Evolutionary conservation across 2,888 invertebrate species (phyloP).

Genomic region (Myathropa florea): DNA sequence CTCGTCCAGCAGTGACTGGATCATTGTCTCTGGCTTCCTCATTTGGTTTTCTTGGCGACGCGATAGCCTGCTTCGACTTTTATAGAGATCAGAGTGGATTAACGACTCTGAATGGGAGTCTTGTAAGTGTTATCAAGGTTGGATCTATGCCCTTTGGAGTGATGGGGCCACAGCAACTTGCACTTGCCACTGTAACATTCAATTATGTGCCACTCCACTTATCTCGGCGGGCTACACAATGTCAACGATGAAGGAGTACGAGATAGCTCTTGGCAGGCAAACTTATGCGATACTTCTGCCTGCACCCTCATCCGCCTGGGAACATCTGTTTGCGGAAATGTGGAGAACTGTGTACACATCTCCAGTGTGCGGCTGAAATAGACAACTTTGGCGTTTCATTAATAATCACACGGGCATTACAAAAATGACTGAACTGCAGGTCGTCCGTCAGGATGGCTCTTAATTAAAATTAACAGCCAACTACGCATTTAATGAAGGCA

Average conservation of each 20-base stretch:
- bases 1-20: background rate
- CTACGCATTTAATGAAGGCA: constrained; percentile 32
- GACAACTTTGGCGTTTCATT: too few species aligned
- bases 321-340: too few species aligned
- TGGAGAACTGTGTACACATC: too few species aligned
- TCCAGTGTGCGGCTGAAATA: too few species aligned
- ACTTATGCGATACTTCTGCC: too few species aligned
- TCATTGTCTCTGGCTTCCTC: constrained; percentile 24
- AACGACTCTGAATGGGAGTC: background rate
- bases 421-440: background rate
- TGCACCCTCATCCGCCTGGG: too few species aligned
- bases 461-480: constrained; percentile 37
- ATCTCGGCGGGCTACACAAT: too few species aligned
- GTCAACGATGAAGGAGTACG: too few species aligned
- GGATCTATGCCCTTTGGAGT: background rate
- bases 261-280: too few species aligned
- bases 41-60: background rate
- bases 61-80: background rate
- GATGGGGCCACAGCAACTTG: background rate
- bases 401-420: background rate
- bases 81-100: background rate
- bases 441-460: background rate
- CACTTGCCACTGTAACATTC: background rate
- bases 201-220: too few species aligned
- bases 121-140: background rate